Evolutionary conservation across 2,113 vertebrate species (phyloP), one percentile per base, ranked within the genome.

Genomic region (Paracyprichromis sp.): DNA sequence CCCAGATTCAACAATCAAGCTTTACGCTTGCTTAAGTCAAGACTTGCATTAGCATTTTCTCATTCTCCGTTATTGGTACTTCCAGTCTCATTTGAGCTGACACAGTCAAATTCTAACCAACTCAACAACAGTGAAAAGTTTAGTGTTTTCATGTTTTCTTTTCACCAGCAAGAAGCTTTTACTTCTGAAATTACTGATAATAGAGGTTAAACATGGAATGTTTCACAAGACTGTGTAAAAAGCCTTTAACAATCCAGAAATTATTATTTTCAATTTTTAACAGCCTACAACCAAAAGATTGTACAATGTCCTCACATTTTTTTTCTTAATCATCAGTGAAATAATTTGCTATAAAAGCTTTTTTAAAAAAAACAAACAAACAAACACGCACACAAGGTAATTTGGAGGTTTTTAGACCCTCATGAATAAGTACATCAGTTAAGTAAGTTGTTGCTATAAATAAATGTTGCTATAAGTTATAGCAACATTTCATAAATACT

Each of bases 1-100:
- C 94, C 92, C 87, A 95, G 82, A 94, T 92, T 91, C 83, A 86
- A 52, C 85, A 45, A 85, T 86, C 81, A 87, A 91, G 86, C 90
- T 31, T 45, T 14, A 80, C 2, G 52, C 34, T 79, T n/a, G 24
- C 38, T 43, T 13, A 86, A 89, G 36, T 57, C 38, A 71, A 80
- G 66, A 59, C 31, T 76, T 54, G 29, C 54, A 90, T 91, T 86
- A 86, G 45, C 45, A 56, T 91, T 54, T 83, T 54, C 83, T 85
- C 43, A 50, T 83, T 89, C 59, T 54, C 84, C 5, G n/a, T 85
- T 76, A 87, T 53, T 76, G 26, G 45, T 52, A 12, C 73, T 52
- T n/a, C 45, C 73, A 52, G 45, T 2, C 26, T 78, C 17, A 52
- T 3, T 52, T 34, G 73, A 52, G 17, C 9, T 52, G 73, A 13